Percentiles rank a stretch among this genome's conserved stretches.
phyloP scores from a whole-genome alignment of 2,888 invertebrate species.

The Rhimphoctona megacephalus region DNA sequence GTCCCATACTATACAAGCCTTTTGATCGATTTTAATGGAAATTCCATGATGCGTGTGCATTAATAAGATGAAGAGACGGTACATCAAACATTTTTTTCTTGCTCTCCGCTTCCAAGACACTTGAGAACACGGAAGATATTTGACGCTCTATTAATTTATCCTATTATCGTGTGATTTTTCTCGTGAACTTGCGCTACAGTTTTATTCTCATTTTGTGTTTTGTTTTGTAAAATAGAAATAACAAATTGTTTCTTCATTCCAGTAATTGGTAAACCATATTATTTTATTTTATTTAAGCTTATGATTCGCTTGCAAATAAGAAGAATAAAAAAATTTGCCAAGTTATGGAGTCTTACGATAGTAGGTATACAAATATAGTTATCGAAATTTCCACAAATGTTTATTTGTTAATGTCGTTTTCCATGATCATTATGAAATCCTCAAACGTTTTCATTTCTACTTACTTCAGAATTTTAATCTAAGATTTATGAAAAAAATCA shows the following conservation, averaged over 20 bases:
- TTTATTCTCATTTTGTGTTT: neutral
- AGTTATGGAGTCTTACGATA: neutral
- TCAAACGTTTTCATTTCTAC: neutral
- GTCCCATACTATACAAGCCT: neutral
- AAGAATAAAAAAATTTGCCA: neutral
- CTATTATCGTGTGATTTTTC: conserved; percentile 28
- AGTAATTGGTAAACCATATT: neutral
- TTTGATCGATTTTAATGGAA: conserved; percentile 54
- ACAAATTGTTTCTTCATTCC: neutral
- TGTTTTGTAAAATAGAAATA: neutral
- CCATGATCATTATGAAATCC: neutral
- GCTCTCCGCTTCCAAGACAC: neutral
- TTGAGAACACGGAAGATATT: conserved; percentile 25
- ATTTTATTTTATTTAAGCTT: neutral
- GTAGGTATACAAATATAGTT: too few relatives aligned
- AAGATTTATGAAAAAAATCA: neutral
- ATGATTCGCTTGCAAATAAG: neutral
- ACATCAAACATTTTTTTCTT: conserved; percentile 38
- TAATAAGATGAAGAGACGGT: conserved; percentile 19
- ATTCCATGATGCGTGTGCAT: conserved; percentile 39
- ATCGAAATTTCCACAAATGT: too few relatives aligned
- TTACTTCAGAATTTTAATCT: neutral
- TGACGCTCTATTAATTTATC: conserved; percentile 50
- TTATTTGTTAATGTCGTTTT: neutral
- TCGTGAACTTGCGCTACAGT: neutral